Evolutionary conservation across 1,140 invertebrate genomes (phyloP), one percentile per base, ranked within the genome.

Genomic region (Ceratina japonica): DNA sequence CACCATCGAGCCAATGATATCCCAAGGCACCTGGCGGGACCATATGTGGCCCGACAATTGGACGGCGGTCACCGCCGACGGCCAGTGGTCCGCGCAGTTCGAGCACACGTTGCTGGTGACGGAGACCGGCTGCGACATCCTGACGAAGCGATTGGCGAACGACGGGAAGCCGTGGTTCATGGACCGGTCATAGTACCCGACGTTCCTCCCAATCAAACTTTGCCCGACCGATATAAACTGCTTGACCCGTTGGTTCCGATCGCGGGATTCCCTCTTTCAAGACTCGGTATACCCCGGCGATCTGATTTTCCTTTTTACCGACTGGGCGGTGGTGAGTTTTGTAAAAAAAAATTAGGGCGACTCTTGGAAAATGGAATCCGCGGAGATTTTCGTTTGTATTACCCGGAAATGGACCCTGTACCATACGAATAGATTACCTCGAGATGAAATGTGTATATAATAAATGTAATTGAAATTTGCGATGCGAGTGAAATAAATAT

Each of bases 91-190:
- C 3, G 99, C 99, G 8, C 98, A 99, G 93, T 99, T 99, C 93
- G 99, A 99, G 92, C 98, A 99, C 87, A 99, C 99, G 0, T 93
- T 99, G 13, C 92, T 99, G 27, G 98, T 99, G 1, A 99, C 98
- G 3, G 98, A 99, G 75, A 98, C 95, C 22, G 98, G 98, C 2
- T 98, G 97, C 88, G 98, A 99, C 82, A 96, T 99, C 74, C 93
- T 99, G 3, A 99, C 99, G 0, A 94, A 95, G 82, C 94, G 98
- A 18, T 90, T 93, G 2, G 93, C 93, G 15, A 94, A 95, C 27
- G 93, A 95, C 78, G 97, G 97, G 1, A 94, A 94, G 75, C 98
- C 98, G 0, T 98, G 98, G 94, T 99, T 98, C 89, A 95, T 97
- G 96, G 98, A 98, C 88, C 94, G 95, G 85, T 89, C 95, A 80